Evolutionary conservation across 2,113 vertebrate species (phyloP).

Genomic region (Mustela nigripes): DNA sequence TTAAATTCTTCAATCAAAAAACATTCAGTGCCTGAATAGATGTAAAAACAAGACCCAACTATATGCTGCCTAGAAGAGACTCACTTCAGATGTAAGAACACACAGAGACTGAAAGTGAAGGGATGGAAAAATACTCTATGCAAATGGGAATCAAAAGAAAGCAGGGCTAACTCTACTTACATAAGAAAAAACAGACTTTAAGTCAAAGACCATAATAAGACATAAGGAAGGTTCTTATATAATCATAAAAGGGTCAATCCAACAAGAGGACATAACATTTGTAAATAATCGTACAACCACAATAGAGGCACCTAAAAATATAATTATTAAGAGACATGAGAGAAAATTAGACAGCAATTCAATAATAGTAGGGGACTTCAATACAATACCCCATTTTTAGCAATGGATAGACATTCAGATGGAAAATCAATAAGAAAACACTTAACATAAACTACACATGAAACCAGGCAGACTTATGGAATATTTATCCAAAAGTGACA

Average conservation of each 20-base stretch:
- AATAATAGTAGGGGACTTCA: not conserved
- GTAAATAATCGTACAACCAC: not conserved
- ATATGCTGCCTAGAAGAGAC: not conserved
- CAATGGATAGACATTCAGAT: not conserved
- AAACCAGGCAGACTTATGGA: not conserved
- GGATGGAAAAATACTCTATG: not conserved
- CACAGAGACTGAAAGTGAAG: not conserved
- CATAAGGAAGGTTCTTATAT: not conserved
- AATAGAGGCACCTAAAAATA: too few relatives aligned
- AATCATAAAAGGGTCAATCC: not conserved
- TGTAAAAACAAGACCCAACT: not conserved
- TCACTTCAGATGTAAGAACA: not conserved
- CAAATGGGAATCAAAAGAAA: conserved; percentile 20
- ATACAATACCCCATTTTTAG: not conserved
- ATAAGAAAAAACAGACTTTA: not conserved
- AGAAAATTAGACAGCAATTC: not conserved
- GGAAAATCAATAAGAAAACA: not conserved
- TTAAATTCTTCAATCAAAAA: not conserved
- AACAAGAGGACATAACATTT: not conserved
- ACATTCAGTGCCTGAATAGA: not conserved
- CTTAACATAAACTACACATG: not conserved
- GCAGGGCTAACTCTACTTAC: not conserved
- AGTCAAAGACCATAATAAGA: not conserved
- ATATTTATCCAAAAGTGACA: not conserved
- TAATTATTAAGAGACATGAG: not conserved